Evolutionary conservation across 2,797 vertebrate genomes (phyloP).

Genomic region (Hydrophis major): DNA sequence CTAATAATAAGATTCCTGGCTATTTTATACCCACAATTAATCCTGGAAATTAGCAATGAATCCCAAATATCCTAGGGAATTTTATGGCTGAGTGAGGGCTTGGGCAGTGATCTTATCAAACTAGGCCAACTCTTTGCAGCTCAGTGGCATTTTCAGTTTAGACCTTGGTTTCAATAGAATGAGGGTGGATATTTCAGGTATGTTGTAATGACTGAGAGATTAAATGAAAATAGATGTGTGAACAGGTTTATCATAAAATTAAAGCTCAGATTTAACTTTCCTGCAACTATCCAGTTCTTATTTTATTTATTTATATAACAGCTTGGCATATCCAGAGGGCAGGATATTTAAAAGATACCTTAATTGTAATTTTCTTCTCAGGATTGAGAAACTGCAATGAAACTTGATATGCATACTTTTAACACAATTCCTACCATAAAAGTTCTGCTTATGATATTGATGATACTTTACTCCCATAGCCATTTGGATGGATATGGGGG

Average conservation of each 20-base stretch:
- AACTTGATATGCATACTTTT: neutral
- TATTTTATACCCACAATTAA: neutral
- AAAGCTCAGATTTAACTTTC: neutral
- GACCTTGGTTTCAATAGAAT: neutral
- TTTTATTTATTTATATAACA: neutral
- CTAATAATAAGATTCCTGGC: neutral
- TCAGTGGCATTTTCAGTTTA: neutral
- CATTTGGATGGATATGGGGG: neutral
- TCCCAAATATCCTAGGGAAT: neutral
- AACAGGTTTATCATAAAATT: neutral
- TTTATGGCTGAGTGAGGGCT: neutral
- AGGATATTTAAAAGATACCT: neutral
- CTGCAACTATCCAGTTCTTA: neutral
- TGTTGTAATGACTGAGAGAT: neutral
- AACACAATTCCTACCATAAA: neutral
- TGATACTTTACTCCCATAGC: neutral
- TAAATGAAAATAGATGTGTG: neutral
- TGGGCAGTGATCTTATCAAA: neutral
- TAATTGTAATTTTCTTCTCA: neutral
- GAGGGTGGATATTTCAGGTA: neutral
- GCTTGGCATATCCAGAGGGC: neutral
- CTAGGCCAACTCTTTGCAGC: neutral
- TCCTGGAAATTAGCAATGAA: neutral
- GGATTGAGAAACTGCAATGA: neutral
- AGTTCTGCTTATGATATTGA: neutral